phyloP scores from a whole-genome alignment of 2,797 vertebrate genomes.

The Eidolon dupreanum region DNA sequence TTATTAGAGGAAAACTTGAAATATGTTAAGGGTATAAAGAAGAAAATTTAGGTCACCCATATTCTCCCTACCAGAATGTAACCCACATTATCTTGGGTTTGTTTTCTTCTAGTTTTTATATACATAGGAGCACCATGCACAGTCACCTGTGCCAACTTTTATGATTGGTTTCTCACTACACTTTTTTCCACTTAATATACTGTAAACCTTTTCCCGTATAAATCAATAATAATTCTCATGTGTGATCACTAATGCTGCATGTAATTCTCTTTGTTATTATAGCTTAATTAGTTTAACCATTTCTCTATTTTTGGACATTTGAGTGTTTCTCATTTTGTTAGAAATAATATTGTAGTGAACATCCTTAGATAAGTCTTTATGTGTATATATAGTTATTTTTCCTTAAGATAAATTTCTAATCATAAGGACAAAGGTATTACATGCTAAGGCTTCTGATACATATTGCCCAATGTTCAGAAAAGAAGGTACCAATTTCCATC shows the following conservation, averaged over 20 bases:
- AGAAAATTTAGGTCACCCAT: background rate
- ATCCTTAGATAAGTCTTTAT: constrained; percentile 19
- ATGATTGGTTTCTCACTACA: background rate
- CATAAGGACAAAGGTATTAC: background rate
- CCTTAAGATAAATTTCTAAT: background rate
- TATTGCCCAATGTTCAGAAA: background rate
- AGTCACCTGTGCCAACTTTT: background rate
- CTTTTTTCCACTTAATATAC: background rate
- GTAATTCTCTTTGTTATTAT: background rate
- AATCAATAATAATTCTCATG: background rate
- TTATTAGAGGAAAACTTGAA: background rate
- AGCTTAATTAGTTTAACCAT: background rate
- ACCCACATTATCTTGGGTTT: background rate
- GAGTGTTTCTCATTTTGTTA: background rate
- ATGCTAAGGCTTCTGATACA: background rate
- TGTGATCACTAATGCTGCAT: background rate
- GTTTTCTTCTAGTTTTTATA: background rate
- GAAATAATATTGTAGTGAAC: background rate
- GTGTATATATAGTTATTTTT: background rate
- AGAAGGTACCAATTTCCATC: background rate
- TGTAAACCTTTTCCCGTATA: background rate
- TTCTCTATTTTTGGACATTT: constrained; percentile 1
- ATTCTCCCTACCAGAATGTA: background rate
- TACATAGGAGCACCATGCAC: no score
- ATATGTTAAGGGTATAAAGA: background rate